These are phyloP conservation scores for Rhadina sibilatrix DNA, from an alignment of 2,113 vertebrate species.

Conservation along the genomic window DNA sequence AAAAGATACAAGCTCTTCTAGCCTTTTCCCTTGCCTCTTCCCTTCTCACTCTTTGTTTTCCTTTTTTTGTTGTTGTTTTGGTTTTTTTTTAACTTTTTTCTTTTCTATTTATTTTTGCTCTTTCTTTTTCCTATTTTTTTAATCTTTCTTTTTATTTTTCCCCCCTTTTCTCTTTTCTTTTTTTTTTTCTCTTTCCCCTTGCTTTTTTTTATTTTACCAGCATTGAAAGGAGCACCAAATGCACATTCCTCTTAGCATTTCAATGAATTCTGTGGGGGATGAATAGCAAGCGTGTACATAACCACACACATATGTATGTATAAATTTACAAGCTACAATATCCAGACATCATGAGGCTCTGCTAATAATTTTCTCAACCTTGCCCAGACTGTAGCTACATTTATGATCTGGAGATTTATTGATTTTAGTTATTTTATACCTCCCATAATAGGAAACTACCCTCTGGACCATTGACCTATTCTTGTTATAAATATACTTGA, in stretches of 20 bases:
- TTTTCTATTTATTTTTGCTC: background rate
- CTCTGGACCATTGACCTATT: constrained; percentile 76
- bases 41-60: accelerated
- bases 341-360: constrained; percentile 75
- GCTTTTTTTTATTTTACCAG: background rate
- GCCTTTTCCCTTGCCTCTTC: background rate
- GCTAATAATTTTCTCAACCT: constrained; percentile 81
- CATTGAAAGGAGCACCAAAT: constrained; percentile 53
- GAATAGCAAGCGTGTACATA: constrained; percentile 70
- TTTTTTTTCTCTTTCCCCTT: accelerated
- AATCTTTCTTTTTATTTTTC: accelerated
- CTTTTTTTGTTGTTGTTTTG: too few relatives aligned
- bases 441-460: constrained; percentile 78
- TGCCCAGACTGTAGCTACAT: constrained; percentile 79
- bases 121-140: background rate
- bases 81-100: accelerated
- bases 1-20: background rate
- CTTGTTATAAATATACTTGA: constrained; percentile 75
- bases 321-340: constrained; percentile 83
- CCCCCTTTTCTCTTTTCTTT: accelerated
- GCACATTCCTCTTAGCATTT: constrained; percentile 68
- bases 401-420: constrained; percentile 84
- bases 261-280: constrained; percentile 65
- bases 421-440: constrained; percentile 81
- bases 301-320: constrained; percentile 78